phyloP scores from a whole-genome alignment of 2,888 invertebrate genomes.

The Erebia epiphron region DNA sequence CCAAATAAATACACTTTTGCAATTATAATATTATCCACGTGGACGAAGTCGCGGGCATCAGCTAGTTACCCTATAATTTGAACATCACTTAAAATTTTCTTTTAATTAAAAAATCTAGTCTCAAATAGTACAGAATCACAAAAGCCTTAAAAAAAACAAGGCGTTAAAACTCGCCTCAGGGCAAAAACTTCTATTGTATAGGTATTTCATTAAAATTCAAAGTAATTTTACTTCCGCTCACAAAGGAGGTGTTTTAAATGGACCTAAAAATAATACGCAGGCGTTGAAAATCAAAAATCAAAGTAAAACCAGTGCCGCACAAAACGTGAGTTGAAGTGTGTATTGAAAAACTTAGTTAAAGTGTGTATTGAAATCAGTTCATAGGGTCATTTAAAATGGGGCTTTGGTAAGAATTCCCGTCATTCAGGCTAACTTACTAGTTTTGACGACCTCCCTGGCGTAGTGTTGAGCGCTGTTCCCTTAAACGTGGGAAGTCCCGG shows the following conservation, averaged over 20 bases:
- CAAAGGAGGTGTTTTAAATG: constrained; percentile 17
- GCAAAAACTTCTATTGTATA: constrained; percentile 13
- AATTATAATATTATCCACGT: no score
- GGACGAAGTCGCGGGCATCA: no score
- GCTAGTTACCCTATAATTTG: no score
- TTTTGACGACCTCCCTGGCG: no score
- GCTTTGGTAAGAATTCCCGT: background rate
- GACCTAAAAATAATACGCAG: constrained; percentile 11
- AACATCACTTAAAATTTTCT: no score
- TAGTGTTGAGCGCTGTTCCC: no score
- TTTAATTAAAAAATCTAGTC: no score
- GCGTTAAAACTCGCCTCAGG: background rate
- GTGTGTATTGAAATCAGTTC: constrained; percentile 6
- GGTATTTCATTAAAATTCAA: constrained; percentile 8
- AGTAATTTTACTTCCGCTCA: background rate
- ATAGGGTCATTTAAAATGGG: constrained; percentile 2
- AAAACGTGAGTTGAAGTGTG: background rate
- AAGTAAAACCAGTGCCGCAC: background rate
- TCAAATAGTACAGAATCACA: no score
- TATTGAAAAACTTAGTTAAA: constrained; percentile 5
- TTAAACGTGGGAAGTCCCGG: no score
- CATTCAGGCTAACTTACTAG: background rate
- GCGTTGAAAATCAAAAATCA: constrained; percentile 19
- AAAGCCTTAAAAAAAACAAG: no score
- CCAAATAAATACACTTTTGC: no score